Evolutionary conservation across 1,140 invertebrate species (phyloP).

Genomic region (Atta cephalotes): DNA sequence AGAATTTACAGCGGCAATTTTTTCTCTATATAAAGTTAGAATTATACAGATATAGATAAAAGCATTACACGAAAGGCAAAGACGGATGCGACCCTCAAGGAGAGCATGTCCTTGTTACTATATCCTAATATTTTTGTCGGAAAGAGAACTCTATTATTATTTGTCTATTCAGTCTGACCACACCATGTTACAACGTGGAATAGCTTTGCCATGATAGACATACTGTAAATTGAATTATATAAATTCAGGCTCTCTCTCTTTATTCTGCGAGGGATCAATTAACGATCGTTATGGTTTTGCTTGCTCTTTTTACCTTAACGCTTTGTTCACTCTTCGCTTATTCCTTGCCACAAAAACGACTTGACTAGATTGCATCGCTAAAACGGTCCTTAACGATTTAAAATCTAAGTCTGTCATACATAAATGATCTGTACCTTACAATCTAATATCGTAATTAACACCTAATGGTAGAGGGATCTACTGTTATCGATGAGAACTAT

Average conservation of each 20-base stretch:
- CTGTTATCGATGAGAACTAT: constrained; percentile 77
- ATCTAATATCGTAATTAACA: constrained; percentile 83
- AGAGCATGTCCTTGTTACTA: constrained; percentile 44
- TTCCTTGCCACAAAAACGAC: constrained; percentile 63
- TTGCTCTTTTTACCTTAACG: constrained; percentile 25
- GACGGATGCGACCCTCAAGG: constrained; percentile 33
- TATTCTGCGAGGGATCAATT: constrained; percentile 74
- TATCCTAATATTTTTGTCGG: constrained; percentile 39
- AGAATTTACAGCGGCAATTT: constrained; percentile 51
- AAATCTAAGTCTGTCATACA: constrained; percentile 80
- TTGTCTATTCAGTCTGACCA: constrained; percentile 76
- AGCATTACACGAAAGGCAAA: constrained; percentile 70
- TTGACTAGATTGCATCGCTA: constrained; percentile 85
- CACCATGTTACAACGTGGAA: constrained; percentile 76
- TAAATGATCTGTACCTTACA: constrained; percentile 78
- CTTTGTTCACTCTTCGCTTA: constrained; percentile 17
- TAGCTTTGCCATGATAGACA: constrained; percentile 71
- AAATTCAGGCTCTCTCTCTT: constrained; percentile 72
- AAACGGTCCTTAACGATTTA: constrained; percentile 79
- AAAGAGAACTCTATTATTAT: constrained; percentile 71
- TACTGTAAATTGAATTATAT: constrained; percentile 73
- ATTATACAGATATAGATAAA: constrained; percentile 59
- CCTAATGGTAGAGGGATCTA: constrained; percentile 84
- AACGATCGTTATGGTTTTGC: constrained; percentile 60
- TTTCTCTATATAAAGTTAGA: constrained; percentile 44